These are phyloP conservation scores for Platysternon megacephalum DNA, from an alignment of 2,113 vertebrate species.

Conservation along the genomic window DNA sequence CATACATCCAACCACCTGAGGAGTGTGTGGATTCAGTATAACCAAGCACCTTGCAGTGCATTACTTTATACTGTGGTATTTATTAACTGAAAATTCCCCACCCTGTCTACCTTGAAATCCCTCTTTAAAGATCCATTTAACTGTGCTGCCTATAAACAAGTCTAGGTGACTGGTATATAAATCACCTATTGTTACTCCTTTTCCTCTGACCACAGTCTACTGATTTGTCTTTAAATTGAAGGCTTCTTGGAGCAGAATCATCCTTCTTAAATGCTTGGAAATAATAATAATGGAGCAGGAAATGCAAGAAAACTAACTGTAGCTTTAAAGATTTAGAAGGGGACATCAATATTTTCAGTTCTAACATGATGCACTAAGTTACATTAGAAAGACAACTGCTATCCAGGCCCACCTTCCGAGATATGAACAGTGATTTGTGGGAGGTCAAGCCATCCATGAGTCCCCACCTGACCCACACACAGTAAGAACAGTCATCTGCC, in stretches of 20 bases:
- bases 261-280: background rate
- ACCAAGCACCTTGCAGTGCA: rapidly evolving
- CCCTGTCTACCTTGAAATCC: background rate
- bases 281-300: background rate
- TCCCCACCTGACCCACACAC: rapidly evolving
- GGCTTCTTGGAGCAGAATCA: background rate
- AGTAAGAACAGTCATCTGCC: background rate
- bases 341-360: background rate
- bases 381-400: background rate
- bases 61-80: background rate
- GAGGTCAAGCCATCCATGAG: background rate
- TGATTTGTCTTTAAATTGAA: background rate
- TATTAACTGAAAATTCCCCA: background rate
- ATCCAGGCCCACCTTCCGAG: background rate
- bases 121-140: background rate
- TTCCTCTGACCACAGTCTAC: background rate
- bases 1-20: rapidly evolving
- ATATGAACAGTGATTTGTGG: background rate
- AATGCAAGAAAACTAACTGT: background rate
- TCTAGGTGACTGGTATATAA: background rate
- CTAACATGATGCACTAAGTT: background rate
- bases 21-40: background rate
- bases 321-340: background rate
- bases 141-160: background rate
- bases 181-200: background rate